Base-by-base conservation (phyloP, 1,140 invertebrate species). In the Cyphomyrmex costatus region DNA sequence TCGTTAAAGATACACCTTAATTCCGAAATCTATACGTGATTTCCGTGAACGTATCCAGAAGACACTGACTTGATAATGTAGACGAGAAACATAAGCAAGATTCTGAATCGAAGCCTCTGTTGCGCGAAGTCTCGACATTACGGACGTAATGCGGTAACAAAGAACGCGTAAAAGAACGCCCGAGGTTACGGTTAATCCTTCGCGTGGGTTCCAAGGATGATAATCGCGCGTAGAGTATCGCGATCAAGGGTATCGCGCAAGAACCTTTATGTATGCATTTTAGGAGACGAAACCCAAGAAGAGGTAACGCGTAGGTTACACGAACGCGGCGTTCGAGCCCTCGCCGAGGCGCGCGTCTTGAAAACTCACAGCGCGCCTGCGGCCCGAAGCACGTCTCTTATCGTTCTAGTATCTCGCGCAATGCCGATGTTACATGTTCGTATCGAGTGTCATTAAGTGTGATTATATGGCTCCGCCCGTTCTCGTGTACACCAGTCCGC, bases 371-470 rank as follows among this genome's bases (percentile, higher is more conserved):
- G 84, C 61, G 76, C 53, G 71, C 86, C 58, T 78, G 60, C 73
- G 85, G 66, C 85, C 88, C 88, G 89, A 86, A 92, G 92, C 88
- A 90, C 91, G 88, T 86, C 85, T 82, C 89, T 92, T 92, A 93
- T 92, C 91, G 89, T 92, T 78, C 87, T 73, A 87, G 89, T 91
- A 93, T 93, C 91, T 93, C 86, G 85, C 87, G 89, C 90, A 86
- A 90, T 85, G 90, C 86, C 87, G 90, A 92, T 91, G 92, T 92
- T 92, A 92, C 92, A 92, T 89, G 92, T 91, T 91, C 90, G 84
- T 89, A 92, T 94, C 92, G 91, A 92, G 91, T 92, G 92, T 93
- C 91, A 93, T 93, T 94, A 93, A 94, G 92, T 91, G 90, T 91
- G 92, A 93, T 94, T 94, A 93, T 92, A 90, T 92, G 92, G 91